Evolutionary conservation across 1,140 invertebrate species (phyloP), one percentile per base, ranked within the genome.

Genomic region (Drosophila mojavensis): DNA sequence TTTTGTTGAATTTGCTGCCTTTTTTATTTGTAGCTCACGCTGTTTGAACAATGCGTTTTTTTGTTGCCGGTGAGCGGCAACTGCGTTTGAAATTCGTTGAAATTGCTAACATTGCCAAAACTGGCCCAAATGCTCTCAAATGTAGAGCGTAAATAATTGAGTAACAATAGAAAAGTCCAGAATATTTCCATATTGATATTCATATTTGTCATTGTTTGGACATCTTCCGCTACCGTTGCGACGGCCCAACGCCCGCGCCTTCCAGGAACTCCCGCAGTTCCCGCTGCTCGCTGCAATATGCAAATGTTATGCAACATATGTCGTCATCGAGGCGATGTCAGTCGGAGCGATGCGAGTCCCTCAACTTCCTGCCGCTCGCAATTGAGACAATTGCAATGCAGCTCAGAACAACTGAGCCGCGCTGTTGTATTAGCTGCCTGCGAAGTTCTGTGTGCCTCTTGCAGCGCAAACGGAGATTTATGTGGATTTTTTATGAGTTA

Each of bases 401-500:
- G 26, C 39, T 45, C 33, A 59, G 41, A 59, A 59, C 56, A 17
- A 20, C 56, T 43, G 30, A n/a, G 43, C 50, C 4, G 20, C 55
- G 26, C 60, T 68, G 62, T 33, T 69, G 39, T 36, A 30, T 17
- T 41, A 11, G 36, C 7, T 45, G 51, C 47, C 39, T 5, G 26
- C 26, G 50, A 43, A 58, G 56, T 67, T 51, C 47, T 30, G 30
- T 24, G 6, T 61, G 28, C 51, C 51, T 39, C 61, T 66, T 39
- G 63, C 69, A 51, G 45, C 30, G 13, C 36, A 15, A 45, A 58
- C 62, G 43, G 17, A 84, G 84, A 89, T 89, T 89, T 89, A 89
- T 89, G 79, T 89, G 36, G 50, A 63, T 66, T 89, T 88, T 86
- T 86, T 86, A 79, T 88, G 82, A 86, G 75, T 88, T 86, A 86